Percentiles rank a stretch among this genome's conserved stretches.
Conservation (phyloP, 2,113 vertebrate genomes). For the Indicator maculatus region DNA sequence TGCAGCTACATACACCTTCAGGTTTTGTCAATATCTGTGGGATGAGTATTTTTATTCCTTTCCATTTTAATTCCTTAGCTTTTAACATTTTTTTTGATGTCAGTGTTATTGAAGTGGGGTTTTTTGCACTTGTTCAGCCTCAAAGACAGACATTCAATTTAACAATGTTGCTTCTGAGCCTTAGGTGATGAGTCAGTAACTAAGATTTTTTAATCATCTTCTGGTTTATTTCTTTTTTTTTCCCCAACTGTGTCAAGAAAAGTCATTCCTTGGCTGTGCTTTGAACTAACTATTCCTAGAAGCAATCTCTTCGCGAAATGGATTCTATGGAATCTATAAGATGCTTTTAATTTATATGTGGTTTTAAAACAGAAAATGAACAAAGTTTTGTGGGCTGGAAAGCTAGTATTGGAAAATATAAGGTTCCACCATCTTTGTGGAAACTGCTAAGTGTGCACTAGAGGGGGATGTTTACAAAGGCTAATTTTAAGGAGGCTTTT, state of each 20-base stretch:
- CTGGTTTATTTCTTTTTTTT: not conserved
- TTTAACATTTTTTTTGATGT: not conserved
- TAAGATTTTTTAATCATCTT: not conserved
- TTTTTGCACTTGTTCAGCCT: not conserved
- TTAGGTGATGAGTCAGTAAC: not conserved
- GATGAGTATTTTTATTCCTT: not conserved
- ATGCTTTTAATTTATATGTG: not conserved
- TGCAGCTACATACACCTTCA: not conserved
- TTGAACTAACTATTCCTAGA: not conserved
- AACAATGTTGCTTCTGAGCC: not conserved
- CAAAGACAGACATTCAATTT: not conserved
- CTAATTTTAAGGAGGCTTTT: not conserved
- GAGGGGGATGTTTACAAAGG: not conserved
- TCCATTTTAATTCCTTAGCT: not conserved
- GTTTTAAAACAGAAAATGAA: not conserved
- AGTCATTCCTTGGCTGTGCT: not conserved
- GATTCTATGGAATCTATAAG: not conserved
- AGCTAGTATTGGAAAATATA: not conserved
- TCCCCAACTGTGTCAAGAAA: not conserved
- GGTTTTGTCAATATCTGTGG: not conserved
- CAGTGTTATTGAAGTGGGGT: not conserved
- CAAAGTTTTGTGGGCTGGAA: not conserved
- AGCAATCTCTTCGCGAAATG: not conserved
- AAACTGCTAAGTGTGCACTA: not conserved
- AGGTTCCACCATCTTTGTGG: not conserved